Evolutionary conservation across 2,113 vertebrate species (phyloP), one percentile per base, ranked within the genome.

Genomic region (Vulpes vulpes): DNA sequence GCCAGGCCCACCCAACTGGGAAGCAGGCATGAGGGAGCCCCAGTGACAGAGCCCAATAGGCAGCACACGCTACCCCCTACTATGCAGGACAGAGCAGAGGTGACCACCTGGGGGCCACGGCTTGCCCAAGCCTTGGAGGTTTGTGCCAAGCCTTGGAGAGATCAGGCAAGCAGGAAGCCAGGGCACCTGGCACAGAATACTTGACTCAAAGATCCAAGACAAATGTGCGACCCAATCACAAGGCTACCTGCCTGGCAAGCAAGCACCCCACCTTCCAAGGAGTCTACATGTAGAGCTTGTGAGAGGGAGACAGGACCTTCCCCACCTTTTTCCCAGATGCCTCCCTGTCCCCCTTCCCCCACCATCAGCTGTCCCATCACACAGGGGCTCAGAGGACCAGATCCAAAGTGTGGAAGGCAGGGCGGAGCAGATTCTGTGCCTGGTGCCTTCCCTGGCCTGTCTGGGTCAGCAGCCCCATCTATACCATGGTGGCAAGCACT

Each of bases 191-290:
- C 76, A 88, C 0, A 0, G 60, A 32, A 69, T 69, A 38, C 25
- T n/a, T 5, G 0, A 19, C 49, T 73, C 97, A 43, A 9, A 25
- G 55, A 35, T 4, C 1, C 8, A 65, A 89, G 71, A 89, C 14
- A 20, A 67, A 57, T 0, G 2, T 0, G 11, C 38, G 38, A n/a
- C 19, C n/a, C 3, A 4, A 23, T 0, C 20, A 16, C 12, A 9
- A 51, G 20, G 84, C 23, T 19, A 3, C 12, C n/a, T 27, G 1
- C 27, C 64, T 0, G 49, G 49, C 69, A 10, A 94, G 17, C 8
- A 12, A 79, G 53, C 7, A 5, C 65, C 55, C 30, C 0, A 0
- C 22, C 32, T 78, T 7, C 85, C 87, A 5, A 1, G 0, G 3
- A 78, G 57, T 51, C 32, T 49, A 73, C 2, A 1, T 12, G 27